Evolutionary conservation across 2,888 invertebrate genomes (phyloP), one percentile per base, ranked within the genome.

Genomic region (Geotrupes spiniger): DNA sequence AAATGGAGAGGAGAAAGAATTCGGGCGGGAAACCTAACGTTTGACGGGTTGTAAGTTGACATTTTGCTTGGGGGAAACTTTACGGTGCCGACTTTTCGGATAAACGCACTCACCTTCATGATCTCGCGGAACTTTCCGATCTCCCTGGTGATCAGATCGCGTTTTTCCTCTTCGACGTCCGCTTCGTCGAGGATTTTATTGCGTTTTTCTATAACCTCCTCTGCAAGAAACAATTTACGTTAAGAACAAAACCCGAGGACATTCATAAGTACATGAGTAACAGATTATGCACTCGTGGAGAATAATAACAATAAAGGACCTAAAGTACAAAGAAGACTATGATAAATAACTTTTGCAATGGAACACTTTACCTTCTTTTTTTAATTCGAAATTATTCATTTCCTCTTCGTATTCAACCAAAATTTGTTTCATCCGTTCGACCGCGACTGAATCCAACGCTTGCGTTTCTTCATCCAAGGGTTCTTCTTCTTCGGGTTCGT

Each of bases 91-190:
- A n/a, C 15, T 42, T 38, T 28, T 14, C n/a, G 46, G 26, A 48
- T 21, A 45, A 27, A 28, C 36, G 33, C 54, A 68, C 77, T 80
- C 84, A 92, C 92, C 90, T 93, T 93, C 87, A 93, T 96, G 60
- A 92, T 90, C 78, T 96, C 95, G 54, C 97, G 84, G 77, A 98
- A 98, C 76, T 93, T 94, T 64, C 92, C 92, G 74, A 98, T 98
- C 81, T 98, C 98, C 63, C 95, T 83, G 66, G 92, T 93, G 62
- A 98, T 98, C 62, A 97, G 82, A 74, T 94, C 93, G 39, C 94
- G 85, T 74, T 96, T 95, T 69, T 96, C 96, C 74, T 96, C 96
- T 69, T 97, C 97, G 52, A 96, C 85, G 71, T 92, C 93, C 21
- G 89, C 87, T 64, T 91, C 90, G 62, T 89, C 89, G 25, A 91